These are phyloP conservation scores for Holothuria scabra DNA, from an alignment of 53 echinoderm and acorn worm species.

Conservation along the genomic window DNA sequence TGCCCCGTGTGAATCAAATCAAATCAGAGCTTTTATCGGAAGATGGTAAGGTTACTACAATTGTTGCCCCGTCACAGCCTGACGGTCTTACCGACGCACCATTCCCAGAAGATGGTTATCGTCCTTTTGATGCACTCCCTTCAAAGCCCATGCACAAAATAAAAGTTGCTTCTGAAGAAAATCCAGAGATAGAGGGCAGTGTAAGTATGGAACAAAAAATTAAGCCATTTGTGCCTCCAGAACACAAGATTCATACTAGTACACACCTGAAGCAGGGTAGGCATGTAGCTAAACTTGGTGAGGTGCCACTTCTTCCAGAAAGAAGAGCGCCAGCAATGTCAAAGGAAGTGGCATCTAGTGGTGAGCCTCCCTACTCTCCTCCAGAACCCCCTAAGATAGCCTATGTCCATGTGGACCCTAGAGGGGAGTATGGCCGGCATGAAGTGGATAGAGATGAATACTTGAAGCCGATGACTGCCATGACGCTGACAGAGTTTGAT, in stretches of 20 bases:
- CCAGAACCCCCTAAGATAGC: background rate
- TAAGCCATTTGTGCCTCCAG: background rate
- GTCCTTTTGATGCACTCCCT: slow-evolving; percentile 9
- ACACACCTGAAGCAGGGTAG: slow-evolving; percentile 12
- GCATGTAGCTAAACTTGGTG: slow-evolving; percentile 20
- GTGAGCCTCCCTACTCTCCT: slow-evolving; percentile 16
- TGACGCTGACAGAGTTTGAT: background rate
- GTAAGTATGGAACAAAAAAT: background rate
- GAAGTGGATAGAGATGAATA: slow-evolving; percentile 5
- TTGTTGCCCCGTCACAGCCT: background rate
- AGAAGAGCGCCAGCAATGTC: background rate
- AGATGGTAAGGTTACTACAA: background rate
- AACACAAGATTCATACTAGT: background rate
- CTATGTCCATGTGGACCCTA: slow-evolving; percentile 19
- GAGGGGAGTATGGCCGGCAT: background rate
- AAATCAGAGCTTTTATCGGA: background rate
- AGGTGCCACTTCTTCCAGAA: slow-evolving; percentile 16
- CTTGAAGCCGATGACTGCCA: background rate
- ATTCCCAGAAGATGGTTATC: slow-evolving; percentile 23
- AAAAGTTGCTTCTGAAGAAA: background rate
- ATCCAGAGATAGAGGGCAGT: background rate
- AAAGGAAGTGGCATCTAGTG: background rate
- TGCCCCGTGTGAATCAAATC: background rate
- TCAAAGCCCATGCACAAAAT: slow-evolving; percentile 3
- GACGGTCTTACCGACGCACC: background rate